Base-by-base conservation (phyloP, 2,113 vertebrate species). In the Macroglossus sobrinus region DNA sequence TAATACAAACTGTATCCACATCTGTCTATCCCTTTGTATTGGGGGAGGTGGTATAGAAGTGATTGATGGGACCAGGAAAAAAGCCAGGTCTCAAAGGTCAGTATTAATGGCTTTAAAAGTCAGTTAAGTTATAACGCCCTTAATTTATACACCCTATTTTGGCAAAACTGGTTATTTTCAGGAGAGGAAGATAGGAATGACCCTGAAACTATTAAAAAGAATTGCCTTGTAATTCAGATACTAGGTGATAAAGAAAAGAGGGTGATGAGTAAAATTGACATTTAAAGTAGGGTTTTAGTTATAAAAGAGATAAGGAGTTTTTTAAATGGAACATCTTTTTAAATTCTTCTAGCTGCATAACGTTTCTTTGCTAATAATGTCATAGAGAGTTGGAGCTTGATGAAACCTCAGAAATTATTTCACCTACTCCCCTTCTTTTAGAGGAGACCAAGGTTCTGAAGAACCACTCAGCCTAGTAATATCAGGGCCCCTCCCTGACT, bases 81-180 rank as follows among this genome's bases (percentile, higher is more conserved):
- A 95, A 64, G 93, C 96, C 7, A 84, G 85, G 97, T 85, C 89
- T 13, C 40, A 89, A 90, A 97, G 95, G 96, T 94, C 53, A 97
- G 61, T 53, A 64, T 86, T 79, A 95, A 28, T 96, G 89, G 87
- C 96, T 97, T 94, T 84, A 92, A 95, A 97, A 97, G 96, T 94
- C 93, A 95, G 93, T 74, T 95, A 93, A 69, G 95, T 95, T 96
- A 78, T 85, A 91, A 97, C 80, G 78, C 79, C 82, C 80, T 82
- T 61, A 95, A 98, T 96, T 94, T 96, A 96, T 33, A 79, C 26
- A 88, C 53, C 43, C 91, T 93, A 59, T 93, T 97, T 96, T 87
- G 92, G 40, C 57, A 76, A 84, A 18, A 82, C 14, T 89, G 90
- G 91, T 93, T 97, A 97, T 97, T 97, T 94, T 96, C 91, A 59